These are phyloP conservation scores for Heteromormyrus szaboi DNA, from an alignment of 2,797 vertebrate genomes.

Conservation along the genomic window DNA sequence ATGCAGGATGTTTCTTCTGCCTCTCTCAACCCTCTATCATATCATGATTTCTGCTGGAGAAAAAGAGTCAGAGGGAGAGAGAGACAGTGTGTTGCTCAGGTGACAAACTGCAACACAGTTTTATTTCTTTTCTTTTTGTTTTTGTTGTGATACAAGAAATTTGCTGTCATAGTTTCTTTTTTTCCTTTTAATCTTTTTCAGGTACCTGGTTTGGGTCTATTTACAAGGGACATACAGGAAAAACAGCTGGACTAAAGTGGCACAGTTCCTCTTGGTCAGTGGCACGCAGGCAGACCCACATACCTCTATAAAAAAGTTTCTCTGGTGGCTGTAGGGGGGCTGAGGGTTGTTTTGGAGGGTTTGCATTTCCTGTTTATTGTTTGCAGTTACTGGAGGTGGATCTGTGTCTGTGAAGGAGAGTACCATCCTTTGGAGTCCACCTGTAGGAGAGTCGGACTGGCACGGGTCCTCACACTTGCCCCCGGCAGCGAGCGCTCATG, in stretches of 20 bases:
- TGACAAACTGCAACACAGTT: slow-evolving; percentile 5
- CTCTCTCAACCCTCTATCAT: slow-evolving; percentile 15
- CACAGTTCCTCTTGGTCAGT: background rate
- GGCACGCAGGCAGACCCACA: background rate
- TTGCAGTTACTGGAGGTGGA: background rate
- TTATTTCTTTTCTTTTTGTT: slow-evolving; percentile 8
- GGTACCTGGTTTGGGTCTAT: background rate
- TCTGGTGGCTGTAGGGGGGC: background rate
- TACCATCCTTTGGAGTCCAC: background rate
- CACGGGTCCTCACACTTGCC: background rate
- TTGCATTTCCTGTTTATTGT: background rate
- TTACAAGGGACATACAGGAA: background rate
- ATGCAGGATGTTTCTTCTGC: slow-evolving; percentile 2
- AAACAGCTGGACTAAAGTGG: background rate
- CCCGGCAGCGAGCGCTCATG: background rate
- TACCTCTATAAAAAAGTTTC: background rate
- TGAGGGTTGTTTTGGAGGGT: background rate
- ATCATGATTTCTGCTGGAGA: slow-evolving; percentile 20
- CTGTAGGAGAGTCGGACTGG: background rate
- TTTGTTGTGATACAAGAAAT: slow-evolving; percentile 24
- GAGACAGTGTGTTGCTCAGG: background rate
- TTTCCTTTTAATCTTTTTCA: background rate
- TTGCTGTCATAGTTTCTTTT: background rate
- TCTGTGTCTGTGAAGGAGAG: background rate
- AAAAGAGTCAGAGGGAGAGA: background rate